Percentiles rank a stretch among this genome's conserved stretches.
phyloP scores from a whole-genome alignment of 2,797 vertebrate species.

The Sebastes diaconus region DNA sequence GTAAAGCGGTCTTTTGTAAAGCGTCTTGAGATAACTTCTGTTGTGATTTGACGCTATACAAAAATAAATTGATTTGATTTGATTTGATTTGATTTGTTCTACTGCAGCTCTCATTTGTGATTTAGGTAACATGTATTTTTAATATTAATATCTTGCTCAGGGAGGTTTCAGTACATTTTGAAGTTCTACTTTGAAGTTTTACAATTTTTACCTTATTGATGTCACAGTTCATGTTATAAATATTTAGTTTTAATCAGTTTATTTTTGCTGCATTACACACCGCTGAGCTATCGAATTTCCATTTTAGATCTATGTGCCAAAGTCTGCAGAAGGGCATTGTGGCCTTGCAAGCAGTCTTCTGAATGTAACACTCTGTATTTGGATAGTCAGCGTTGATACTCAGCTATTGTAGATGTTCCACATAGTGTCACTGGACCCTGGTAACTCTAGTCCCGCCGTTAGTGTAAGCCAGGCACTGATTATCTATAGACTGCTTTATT shows the following conservation, averaged over 20 bases:
- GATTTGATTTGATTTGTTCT: neutral
- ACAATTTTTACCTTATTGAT: neutral
- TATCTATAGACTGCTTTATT: constrained; percentile 3
- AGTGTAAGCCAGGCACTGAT: neutral
- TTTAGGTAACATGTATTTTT: neutral
- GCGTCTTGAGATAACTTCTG: too few species aligned
- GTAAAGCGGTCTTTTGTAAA: too few species aligned
- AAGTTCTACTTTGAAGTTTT: neutral
- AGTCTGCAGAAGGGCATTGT: constrained; percentile 60
- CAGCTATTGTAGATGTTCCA: constrained; percentile 33
- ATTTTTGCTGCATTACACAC: constrained; percentile 46
- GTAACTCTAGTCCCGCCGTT: constrained; percentile 24
- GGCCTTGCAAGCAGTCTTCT: constrained; percentile 44
- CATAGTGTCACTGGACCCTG: constrained; percentile 13
- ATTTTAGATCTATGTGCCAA: constrained; percentile 44
- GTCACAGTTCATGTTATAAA: neutral
- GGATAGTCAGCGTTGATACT: constrained; percentile 28
- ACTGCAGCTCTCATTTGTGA: neutral
- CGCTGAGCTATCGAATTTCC: constrained; percentile 36
- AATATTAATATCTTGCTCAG: neutral
- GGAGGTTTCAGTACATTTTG: neutral
- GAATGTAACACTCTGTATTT: constrained; percentile 50
- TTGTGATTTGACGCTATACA: too few species aligned
- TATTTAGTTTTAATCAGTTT: constrained; percentile 28
- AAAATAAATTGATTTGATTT: too few species aligned